Conservation (phyloP, 2,113 vertebrate genomes). For the Bolborhynchus lineola region DNA sequence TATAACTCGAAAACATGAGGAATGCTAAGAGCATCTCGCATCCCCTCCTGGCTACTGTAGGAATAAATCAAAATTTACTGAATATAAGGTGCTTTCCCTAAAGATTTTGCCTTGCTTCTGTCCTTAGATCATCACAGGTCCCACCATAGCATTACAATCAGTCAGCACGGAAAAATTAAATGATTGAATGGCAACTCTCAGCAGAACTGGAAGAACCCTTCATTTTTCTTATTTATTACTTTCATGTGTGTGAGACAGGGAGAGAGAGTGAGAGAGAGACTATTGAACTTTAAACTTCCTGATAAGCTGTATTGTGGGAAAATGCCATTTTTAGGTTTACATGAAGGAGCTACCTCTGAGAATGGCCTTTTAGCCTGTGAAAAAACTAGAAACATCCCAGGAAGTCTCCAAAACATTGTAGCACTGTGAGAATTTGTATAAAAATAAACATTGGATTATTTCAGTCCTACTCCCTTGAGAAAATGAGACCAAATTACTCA, state of each 20-base stretch:
- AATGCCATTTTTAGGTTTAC: conserved; percentile 85
- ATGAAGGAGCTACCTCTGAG: conserved; percentile 88
- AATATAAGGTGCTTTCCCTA: background rate
- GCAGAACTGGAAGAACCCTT: conserved; percentile 57
- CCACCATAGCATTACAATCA: background rate
- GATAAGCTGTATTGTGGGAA: conserved; percentile 86
- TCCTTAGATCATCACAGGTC: background rate
- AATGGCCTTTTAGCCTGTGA: conserved; percentile 80
- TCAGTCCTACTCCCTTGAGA: conserved; percentile 77
- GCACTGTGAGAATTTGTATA: conserved; percentile 83
- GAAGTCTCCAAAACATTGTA: conserved; percentile 81
- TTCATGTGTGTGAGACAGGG: conserved; percentile 50
- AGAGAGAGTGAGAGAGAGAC: conserved; percentile 56
- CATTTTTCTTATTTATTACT: conserved; percentile 67
- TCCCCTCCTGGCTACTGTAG: background rate
- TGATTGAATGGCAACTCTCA: background rate
- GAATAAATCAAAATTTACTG: background rate
- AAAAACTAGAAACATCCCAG: conserved; percentile 85
- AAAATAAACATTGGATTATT: conserved; percentile 91
- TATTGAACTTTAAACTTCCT: conserved; percentile 82
- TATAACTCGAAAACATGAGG: background rate
- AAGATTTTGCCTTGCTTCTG: background rate
- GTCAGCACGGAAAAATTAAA: background rate
- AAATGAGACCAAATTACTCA: conserved; percentile 75
- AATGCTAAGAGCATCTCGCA: background rate